Evolutionary conservation across 1,140 invertebrate species (phyloP), one percentile per base, ranked within the genome.

Genomic region (Bombus ignitus): DNA sequence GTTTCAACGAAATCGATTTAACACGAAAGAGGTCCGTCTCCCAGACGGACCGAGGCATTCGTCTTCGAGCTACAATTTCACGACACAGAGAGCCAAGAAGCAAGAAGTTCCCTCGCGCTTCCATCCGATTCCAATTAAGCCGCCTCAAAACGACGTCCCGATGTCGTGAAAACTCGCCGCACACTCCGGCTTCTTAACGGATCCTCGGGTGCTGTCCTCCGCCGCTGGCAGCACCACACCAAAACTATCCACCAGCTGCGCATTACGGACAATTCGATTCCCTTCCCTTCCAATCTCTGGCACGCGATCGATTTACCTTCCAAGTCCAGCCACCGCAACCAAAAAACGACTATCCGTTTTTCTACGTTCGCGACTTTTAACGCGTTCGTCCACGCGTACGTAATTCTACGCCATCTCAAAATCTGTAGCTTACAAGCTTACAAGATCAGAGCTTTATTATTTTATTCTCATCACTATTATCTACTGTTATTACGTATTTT

Each of bases 81-180:
- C 79, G 84, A 59, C 84, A 75, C 78, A 42, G 35, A 81, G 44
- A 44, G 39, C 25, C 71, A 68, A 39, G 47, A 81, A 77, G 79
- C 73, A 76, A 74, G 57, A 86, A 89, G 78, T 83, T 77, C 13
- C 32, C 39, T 71, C 25, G 72, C 39, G 57, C 28, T 77, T 77
- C 59, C 68, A 89, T 89, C 68, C 74, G 88, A 85, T 88, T 86
- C 83, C 87, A 82, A 86, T 89, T 89, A 89, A 89, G 77, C 62
- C 81, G 65, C 32, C 59, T 85, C 77, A 66, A 42, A 57, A 85
- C 72, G 82, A 85, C 59, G 82, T 66, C 62, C 22, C 39, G 65
- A 42, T 22, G 18, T 59, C 75, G 44, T 62, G 77, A 81, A 85
- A 75, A 81, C 71, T 71, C 62, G 12, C 47, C 42, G 9, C 53